These are phyloP conservation scores for Cinclus cinclus DNA, from an alignment of 2,113 vertebrate genomes.

Conservation along the genomic window DNA sequence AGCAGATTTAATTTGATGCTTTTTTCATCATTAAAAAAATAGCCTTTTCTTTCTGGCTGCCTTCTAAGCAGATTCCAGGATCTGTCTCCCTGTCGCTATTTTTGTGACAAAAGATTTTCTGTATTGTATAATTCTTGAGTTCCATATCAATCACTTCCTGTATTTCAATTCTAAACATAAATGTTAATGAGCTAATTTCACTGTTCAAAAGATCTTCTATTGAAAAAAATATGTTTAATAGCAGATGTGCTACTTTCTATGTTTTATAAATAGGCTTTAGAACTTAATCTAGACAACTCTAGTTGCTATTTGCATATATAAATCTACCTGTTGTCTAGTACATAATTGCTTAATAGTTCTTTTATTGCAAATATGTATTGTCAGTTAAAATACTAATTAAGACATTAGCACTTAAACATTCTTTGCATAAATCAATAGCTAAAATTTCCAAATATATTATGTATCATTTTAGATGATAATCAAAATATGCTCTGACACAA, in stretches of 20 bases:
- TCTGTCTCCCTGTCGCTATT: not conserved
- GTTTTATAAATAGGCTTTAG: not conserved
- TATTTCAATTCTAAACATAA: conserved; percentile 18
- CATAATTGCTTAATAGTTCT: not conserved
- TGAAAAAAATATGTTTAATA: not conserved
- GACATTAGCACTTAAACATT: not conserved
- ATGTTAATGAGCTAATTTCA: conserved; percentile 35
- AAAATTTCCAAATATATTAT: not conserved
- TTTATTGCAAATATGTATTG: not conserved
- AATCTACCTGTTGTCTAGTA: not conserved
- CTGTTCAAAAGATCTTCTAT: not conserved
- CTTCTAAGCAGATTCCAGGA: not conserved
- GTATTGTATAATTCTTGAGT: not conserved
- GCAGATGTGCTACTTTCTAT: not conserved
- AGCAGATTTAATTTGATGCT: not conserved
- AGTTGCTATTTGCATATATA: not conserved
- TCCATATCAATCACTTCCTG: not conserved
- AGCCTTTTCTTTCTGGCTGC: not conserved
- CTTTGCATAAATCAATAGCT: not conserved
- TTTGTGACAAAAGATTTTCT: conserved; percentile 9
- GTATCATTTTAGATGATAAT: not conserved
- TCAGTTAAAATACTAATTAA: not conserved
- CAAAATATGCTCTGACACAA: not conserved
- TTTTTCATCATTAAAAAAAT: not conserved
- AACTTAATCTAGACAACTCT: not conserved